Percentiles rank a stretch among this genome's conserved stretches.
Conservation (phyloP, 2,113 vertebrate species). For the Pseudolaguvia tuberculata region DNA sequence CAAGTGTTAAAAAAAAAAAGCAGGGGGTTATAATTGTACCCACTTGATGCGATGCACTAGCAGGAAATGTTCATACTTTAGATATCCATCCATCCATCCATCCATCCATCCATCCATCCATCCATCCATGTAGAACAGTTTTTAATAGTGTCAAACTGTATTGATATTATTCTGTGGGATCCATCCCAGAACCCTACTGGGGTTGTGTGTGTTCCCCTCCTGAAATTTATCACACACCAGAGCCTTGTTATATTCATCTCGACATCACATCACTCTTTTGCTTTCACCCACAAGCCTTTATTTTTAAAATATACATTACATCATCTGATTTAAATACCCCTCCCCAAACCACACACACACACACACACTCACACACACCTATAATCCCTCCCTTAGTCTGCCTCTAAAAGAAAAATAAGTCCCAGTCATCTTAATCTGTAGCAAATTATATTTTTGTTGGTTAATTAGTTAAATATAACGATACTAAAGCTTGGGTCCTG, state of each 20-base stretch:
- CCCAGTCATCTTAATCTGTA: conserved; percentile 65
- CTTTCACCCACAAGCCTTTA: conserved; percentile 62
- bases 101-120: too few species aligned
- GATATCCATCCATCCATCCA: too few species aligned
- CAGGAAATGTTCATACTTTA: too few species aligned
- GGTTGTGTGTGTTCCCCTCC: too few species aligned
- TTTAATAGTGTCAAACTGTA: too few species aligned
- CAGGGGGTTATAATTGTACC: too few species aligned
- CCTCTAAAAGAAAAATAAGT: conserved; percentile 27
- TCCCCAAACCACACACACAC: conserved; percentile 34
- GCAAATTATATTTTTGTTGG: conserved; percentile 65
- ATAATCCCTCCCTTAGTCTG: conserved; percentile 10
- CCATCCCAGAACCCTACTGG: not conserved
- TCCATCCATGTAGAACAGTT: too few species aligned
- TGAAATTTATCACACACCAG: not conserved
- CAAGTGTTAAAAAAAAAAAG: too few species aligned
- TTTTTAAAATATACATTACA: conserved; percentile 72
- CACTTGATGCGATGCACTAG: too few species aligned
- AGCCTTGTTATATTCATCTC: not conserved
- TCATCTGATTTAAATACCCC: conserved; percentile 67
- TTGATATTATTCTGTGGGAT: too few species aligned
- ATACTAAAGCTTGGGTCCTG: conserved; percentile 60
- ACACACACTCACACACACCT: conserved; percentile 24
- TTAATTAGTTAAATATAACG: conserved; percentile 71
- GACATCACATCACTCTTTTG: not conserved